Evolutionary conservation across 2,113 vertebrate genomes (phyloP).

Genomic region (Gasterosteus aculeatus): DNA sequence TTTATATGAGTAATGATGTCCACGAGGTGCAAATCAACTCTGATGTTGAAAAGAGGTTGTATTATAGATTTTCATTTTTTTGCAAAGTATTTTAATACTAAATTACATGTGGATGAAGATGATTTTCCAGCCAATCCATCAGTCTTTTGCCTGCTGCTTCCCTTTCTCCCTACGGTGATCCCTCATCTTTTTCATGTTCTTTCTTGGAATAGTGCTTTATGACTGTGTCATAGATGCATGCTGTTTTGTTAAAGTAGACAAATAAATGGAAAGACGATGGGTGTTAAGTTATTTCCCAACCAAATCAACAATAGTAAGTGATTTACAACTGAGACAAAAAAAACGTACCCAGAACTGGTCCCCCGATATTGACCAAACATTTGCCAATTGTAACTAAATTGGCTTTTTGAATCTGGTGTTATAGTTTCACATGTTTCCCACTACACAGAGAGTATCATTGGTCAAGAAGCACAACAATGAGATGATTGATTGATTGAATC

Average conservation of each 20-base stretch:
- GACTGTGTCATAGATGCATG: neutral
- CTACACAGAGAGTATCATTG: conserved; percentile 10
- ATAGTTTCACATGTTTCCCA: conserved; percentile 4
- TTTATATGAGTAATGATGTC: conserved; percentile 14
- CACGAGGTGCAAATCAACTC: conserved; percentile 32
- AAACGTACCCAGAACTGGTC: neutral
- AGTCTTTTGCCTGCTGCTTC: neutral
- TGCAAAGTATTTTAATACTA: conserved; percentile 18
- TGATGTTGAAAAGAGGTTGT: conserved; percentile 4
- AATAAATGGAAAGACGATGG: neutral
- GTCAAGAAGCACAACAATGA: neutral
- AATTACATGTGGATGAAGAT: conserved; percentile 10
- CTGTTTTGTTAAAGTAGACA: neutral
- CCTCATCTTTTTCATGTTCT: neutral
- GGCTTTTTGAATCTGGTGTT: neutral
- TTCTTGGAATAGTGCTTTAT: neutral
- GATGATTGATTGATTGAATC: neutral
- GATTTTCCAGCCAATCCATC: conserved; percentile 28
- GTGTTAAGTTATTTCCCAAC: neutral
- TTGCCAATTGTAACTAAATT: neutral
- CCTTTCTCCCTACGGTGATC: neutral
- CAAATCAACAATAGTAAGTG: neutral
- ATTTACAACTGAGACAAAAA: neutral
- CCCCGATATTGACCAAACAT: neutral
- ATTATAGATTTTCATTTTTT: conserved; percentile 7